phyloP scores from a whole-genome alignment of 2,797 vertebrate species.

The Pseudochirops cupreus region DNA sequence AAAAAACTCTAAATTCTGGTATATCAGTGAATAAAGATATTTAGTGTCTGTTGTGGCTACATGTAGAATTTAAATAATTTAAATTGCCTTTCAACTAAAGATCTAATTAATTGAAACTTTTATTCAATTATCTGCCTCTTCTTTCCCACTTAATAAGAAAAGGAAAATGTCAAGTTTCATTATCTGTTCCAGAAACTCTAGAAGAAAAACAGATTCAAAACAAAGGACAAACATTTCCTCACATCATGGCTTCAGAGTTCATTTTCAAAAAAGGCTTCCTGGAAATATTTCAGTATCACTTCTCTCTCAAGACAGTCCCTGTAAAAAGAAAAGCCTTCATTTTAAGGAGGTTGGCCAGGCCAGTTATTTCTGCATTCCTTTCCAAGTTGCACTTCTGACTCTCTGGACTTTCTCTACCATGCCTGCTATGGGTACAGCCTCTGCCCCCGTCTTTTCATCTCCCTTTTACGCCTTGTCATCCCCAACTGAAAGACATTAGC shows the following conservation, averaged over 20 bases:
- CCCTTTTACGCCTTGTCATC: background rate
- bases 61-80: constrained; percentile 3
- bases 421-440: background rate
- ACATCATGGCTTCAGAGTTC: constrained; percentile 9
- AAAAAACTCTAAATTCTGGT: background rate
- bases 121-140: background rate
- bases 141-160: background rate
- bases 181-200: background rate
- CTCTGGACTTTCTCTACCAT: background rate
- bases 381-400: background rate
- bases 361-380: background rate
- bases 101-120: background rate
- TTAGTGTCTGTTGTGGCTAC: background rate
- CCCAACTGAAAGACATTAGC: background rate
- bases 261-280: background rate
- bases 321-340: constrained; percentile 34
- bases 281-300: background rate
- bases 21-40: background rate
- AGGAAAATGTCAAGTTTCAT: background rate
- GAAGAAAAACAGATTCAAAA: background rate
- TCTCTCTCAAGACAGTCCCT: constrained; percentile 7
- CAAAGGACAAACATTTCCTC: background rate
- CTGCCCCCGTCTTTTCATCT: background rate
- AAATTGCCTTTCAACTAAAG: constrained; percentile 15
- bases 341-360: background rate